A percentile compares a stretch with the other conserved stretches of the same genome.
These are phyloP conservation scores for Thunnus maccoyii DNA, from an alignment of 2,113 vertebrate genomes.

Conservation along the genomic window DNA sequence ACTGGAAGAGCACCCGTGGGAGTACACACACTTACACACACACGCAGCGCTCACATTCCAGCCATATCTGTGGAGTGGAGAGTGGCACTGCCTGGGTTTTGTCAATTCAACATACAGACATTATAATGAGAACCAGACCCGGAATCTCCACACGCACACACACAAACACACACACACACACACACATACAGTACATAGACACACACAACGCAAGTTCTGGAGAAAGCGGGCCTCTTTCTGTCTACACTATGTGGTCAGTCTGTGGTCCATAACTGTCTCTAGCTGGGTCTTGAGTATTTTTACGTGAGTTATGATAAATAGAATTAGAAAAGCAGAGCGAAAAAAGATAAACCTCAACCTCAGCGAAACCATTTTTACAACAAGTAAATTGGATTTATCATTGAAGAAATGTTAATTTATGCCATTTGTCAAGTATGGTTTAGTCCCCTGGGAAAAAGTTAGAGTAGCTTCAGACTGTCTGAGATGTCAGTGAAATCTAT, in stretches of 20 bases:
- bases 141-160: not conserved
- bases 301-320: slow-evolving; percentile 11
- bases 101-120: slow-evolving; percentile 48
- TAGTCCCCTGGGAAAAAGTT: not conserved
- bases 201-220: slow-evolving; percentile 5
- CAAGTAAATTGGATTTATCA: not conserved
- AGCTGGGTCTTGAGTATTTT: slow-evolving; percentile 9
- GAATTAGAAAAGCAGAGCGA: slow-evolving; percentile 2
- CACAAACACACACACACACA: slow-evolving; percentile 1
- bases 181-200: slow-evolving; percentile 24
- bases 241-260: slow-evolving; percentile 31
- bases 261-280: slow-evolving; percentile 38
- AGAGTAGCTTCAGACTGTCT: not conserved
- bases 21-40: slow-evolving; percentile 20
- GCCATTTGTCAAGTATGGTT: not conserved
- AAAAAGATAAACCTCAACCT: not conserved
- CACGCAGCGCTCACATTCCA: slow-evolving; percentile 41
- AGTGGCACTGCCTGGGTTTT: slow-evolving; percentile 48
- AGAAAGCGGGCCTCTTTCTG: slow-evolving; percentile 19
- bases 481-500: not conserved
- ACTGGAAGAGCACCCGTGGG: slow-evolving; percentile 50
- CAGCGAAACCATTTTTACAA: not conserved
- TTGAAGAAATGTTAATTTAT: slow-evolving; percentile 4
- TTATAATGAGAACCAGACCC: slow-evolving; percentile 57
- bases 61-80: slow-evolving; percentile 42